phyloP scores from a whole-genome alignment of 2,113 vertebrate species.

The Suricata suricatta region DNA sequence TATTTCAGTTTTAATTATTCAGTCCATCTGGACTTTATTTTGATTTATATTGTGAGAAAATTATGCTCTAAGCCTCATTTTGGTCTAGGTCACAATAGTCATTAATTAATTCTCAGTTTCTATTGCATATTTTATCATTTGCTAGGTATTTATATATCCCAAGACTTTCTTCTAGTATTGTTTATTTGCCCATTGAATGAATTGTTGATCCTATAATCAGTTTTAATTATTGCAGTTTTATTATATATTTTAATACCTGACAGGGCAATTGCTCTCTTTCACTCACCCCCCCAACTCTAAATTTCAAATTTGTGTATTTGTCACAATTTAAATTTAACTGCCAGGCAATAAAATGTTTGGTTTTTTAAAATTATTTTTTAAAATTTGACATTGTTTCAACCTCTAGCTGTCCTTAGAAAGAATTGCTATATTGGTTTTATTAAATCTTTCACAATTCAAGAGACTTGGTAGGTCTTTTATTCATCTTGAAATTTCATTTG shows the following conservation, averaged over 20 bases:
- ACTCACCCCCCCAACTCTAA: neutral
- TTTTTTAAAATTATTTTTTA: neutral
- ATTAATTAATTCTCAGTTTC: neutral
- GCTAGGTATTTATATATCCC: neutral
- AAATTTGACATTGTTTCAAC: neutral
- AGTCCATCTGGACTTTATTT: neutral
- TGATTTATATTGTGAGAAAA: neutral
- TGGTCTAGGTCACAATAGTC: neutral
- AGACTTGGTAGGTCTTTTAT: neutral
- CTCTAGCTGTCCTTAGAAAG: neutral
- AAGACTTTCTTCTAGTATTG: neutral
- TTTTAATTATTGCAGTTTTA: neutral
- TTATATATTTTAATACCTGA: neutral
- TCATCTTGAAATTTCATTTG: neutral
- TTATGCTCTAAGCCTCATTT: neutral
- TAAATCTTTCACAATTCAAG: neutral
- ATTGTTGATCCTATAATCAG: neutral
- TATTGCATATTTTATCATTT: neutral
- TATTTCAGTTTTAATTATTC: conserved; percentile 16
- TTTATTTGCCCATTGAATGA: neutral
- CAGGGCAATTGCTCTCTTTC: neutral
- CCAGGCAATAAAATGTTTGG: neutral
- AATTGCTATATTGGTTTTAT: neutral
- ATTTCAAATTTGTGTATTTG: neutral
- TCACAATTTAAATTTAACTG: neutral